Evolutionary conservation across 2,888 invertebrate genomes (phyloP).

Genomic region (Rotaria socialis): DNA sequence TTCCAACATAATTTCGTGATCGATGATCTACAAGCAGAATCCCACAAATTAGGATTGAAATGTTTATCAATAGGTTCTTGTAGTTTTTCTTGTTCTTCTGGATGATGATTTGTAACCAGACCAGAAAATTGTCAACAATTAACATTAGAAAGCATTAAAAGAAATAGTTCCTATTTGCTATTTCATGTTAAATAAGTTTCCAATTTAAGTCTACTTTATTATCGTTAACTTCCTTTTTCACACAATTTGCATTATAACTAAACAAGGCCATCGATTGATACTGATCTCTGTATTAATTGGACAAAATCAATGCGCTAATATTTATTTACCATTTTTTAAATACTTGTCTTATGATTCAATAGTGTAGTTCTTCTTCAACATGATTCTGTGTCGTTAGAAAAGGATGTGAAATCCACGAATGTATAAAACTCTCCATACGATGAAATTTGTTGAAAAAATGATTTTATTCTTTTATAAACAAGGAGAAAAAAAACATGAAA

Average conservation of each 20-base stretch:
- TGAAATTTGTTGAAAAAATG: not conserved
- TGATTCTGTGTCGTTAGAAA: not conserved
- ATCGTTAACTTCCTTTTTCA: not conserved
- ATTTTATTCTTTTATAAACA: not conserved
- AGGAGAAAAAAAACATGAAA: not conserved
- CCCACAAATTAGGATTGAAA: constrained; percentile 46
- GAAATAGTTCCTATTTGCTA: constrained; percentile 8
- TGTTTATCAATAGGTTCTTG: constrained; percentile 40
- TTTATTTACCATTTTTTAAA: not conserved
- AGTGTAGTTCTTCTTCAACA: not conserved
- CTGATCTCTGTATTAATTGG: not conserved
- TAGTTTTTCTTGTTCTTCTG: constrained; percentile 36
- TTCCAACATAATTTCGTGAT: constrained; percentile 42
- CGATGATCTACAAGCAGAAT: constrained; percentile 38
- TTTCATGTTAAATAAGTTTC: constrained; percentile 26
- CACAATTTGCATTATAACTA: not conserved
- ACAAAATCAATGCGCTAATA: not conserved
- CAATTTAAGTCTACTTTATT: not conserved
- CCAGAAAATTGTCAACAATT: not conserved
- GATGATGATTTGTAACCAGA: constrained; percentile 1
- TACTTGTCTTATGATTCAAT: not conserved
- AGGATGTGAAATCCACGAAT: not conserved
- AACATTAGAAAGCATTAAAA: not conserved
- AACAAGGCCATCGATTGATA: not conserved
- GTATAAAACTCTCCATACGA: too few species aligned